A percentile compares a stretch with the other conserved stretches of the same genome.
These are phyloP conservation scores for Anarsia innoxiella DNA, from an alignment of 2,888 invertebrate genomes.

Conservation along the genomic window DNA sequence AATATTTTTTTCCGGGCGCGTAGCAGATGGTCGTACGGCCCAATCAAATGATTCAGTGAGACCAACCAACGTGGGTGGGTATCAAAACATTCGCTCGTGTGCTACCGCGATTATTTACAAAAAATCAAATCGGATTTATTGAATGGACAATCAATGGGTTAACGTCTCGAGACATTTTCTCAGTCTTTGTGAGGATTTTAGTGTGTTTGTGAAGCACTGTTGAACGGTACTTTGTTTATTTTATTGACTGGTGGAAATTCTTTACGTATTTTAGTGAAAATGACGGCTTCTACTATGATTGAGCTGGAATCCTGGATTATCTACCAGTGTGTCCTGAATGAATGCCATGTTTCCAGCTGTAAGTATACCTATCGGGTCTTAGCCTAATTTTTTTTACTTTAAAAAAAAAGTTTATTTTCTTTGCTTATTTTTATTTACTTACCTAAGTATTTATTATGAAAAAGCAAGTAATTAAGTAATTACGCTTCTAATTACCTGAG, in stretches of 20 bases:
- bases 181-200: conserved; percentile 31
- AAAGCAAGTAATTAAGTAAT: too few species aligned
- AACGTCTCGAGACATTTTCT: conserved; percentile 19
- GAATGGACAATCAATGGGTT: conserved; percentile 36
- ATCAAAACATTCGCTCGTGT: conserved; percentile 42
- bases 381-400: not conserved
- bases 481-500: too few species aligned
- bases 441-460: not conserved
- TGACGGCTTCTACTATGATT: conserved; percentile 76
- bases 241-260: conserved; percentile 36
- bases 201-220: conserved; percentile 20
- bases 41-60: conserved; percentile 52
- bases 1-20: conserved; percentile 26
- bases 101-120: conserved; percentile 40
- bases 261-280: too few species aligned
- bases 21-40: conserved; percentile 25
- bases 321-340: conserved; percentile 80
- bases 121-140: conserved; percentile 32
- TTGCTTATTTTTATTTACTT: not conserved
- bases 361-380: conserved; percentile 45
- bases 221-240: conserved; percentile 22
- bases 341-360: conserved; percentile 80
- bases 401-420: not conserved
- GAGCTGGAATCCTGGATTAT: conserved; percentile 82
- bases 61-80: conserved; percentile 42